Conservation (phyloP, 1,140 invertebrate genomes). For the Protaetia brevitarsis region DNA sequence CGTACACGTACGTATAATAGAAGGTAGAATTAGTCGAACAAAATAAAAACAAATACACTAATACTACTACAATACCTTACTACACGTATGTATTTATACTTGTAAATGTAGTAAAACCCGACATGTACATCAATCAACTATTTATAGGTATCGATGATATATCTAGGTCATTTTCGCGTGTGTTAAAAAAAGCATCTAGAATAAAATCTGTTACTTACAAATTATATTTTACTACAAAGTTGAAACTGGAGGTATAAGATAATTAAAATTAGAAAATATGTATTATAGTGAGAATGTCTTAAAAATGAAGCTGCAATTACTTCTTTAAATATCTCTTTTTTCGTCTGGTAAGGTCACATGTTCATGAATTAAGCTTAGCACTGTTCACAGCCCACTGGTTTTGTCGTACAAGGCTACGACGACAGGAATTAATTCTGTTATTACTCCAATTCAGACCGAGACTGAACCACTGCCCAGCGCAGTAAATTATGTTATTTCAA, state of each 20-base stretch:
- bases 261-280: neutral
- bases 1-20: neutral
- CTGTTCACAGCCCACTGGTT: constrained; percentile 11
- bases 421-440: neutral
- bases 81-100: neutral
- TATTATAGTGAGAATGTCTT: neutral
- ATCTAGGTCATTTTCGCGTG: constrained; percentile 16
- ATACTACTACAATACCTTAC: no score
- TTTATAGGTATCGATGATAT: constrained; percentile 9
- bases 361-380: constrained; percentile 7
- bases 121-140: constrained; percentile 14
- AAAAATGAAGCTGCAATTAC: neutral
- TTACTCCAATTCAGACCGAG: constrained; percentile 7
- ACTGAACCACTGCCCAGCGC: neutral
- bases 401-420: constrained; percentile 16
- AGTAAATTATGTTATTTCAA: neutral
- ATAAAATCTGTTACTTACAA: neutral
- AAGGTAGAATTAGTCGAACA: neutral
- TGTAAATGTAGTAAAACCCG: constrained; percentile 4
- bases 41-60: neutral
- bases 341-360: neutral
- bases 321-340: neutral
- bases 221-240: neutral
- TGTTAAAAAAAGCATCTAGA: constrained; percentile 8
- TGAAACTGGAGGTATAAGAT: neutral